Base-by-base conservation (phyloP, 2,888 invertebrate genomes). In the Schizotus pectinicornis region DNA sequence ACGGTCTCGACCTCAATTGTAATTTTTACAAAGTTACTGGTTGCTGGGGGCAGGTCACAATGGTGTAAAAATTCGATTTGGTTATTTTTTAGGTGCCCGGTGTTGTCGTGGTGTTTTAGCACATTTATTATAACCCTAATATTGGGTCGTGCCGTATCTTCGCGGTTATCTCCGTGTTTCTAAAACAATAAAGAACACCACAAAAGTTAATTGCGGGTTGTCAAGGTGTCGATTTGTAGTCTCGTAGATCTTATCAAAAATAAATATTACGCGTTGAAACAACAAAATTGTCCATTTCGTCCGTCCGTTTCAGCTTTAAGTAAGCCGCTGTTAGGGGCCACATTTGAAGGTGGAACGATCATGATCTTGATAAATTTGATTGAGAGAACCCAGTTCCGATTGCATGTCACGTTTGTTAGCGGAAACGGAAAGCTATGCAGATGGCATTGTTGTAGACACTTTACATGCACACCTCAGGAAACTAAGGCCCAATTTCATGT, bases 171-270 rank as follows among this genome's bases (percentile, higher is more conserved):
- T 71, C 64, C 65, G 68, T 62, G 64, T 69, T 71, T 71, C 69
- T 72, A 70, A 75, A 79, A 78, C 76, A 78, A 78, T 78, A 77
- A 76, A 72, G 72, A 76, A 77, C 77, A 76, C 77, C 76, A 77
- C 73, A 69, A 74, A 68, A 75, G 77, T 74, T 79, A 79, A 80
- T 80, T 79, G 76, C 64, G 55, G 78, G 79, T 78, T 80, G 79
- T 79, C 80, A 79, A 79, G 78, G 80, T 79, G 80, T 80, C 80
- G 79, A 80, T 80, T 79, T 79, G 79, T 79, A 75, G 77, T 74
- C 75, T 72, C 70, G 71, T 69, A 76, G 79, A 79, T 79, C 68
- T 69, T 79, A 80, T 80, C 80, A 77, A 77, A 78, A 78, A 79
- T 80, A 79, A 79, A 80, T 79, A 80, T 77, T 79, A 78, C 75